These are phyloP conservation scores for Rhopalosiphum maidis DNA, from an alignment of 1,140 invertebrate genomes.

Conservation along the genomic window DNA sequence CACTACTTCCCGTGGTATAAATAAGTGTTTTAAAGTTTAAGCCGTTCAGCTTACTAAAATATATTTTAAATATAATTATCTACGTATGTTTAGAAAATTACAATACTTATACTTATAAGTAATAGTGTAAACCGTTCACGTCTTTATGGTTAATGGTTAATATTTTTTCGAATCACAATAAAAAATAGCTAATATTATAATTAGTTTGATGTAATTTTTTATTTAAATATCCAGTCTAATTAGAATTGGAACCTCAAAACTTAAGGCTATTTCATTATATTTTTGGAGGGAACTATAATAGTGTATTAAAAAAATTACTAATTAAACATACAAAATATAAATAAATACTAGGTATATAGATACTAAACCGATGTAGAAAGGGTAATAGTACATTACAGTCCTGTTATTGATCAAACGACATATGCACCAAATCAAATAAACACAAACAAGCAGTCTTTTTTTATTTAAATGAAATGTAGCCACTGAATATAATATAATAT, in stretches of 20 bases:
- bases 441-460: not conserved
- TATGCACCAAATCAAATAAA: not conserved
- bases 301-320: not conserved
- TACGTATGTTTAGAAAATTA: not conserved
- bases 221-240: not conserved
- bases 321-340: not conserved
- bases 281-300: not conserved
- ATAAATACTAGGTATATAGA: not conserved
- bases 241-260: not conserved
- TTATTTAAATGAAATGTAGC: not conserved
- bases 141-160: not conserved
- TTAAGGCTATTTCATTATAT: not conserved
- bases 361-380: not conserved
- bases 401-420: constrained; percentile 45
- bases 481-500: not conserved
- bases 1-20: too few relatives aligned
- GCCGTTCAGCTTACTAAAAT: not conserved
- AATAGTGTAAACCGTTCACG: not conserved
- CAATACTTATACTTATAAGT: not conserved
- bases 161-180: not conserved
- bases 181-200: not conserved
- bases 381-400: constrained; percentile 1
- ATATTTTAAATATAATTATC: not conserved
- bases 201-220: not conserved
- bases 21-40: not conserved